phyloP scores from a whole-genome alignment of 2,888 invertebrate species.

The Drosophila paranaensis region DNA sequence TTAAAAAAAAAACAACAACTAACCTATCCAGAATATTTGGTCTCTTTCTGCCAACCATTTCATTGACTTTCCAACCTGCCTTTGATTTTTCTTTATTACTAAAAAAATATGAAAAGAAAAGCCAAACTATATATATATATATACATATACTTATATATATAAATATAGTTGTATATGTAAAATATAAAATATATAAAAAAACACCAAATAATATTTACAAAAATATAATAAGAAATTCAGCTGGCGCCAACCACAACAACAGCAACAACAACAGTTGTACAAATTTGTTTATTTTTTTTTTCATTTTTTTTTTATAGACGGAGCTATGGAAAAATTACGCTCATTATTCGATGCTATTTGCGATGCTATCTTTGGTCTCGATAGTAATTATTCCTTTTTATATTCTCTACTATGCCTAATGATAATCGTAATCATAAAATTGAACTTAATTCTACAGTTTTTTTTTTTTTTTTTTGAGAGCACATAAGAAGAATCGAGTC shows the following conservation, averaged over 20 bases:
- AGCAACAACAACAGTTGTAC: slow-evolving; percentile 59
- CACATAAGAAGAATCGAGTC: slow-evolving; percentile 59
- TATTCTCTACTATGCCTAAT: slow-evolving; percentile 74
- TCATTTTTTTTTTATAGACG: slow-evolving; percentile 76
- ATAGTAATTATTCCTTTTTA: slow-evolving; percentile 79
- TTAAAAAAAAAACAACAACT: slow-evolving; percentile 25
- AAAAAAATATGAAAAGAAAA: slow-evolving; percentile 57
- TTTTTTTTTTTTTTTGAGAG: slow-evolving; percentile 69
- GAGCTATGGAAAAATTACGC: slow-evolving; percentile 79
- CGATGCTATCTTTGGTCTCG: slow-evolving; percentile 80
- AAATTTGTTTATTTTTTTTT: slow-evolving; percentile 74
- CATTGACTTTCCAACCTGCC: slow-evolving; percentile 25
- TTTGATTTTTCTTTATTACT: slow-evolving; percentile 48
- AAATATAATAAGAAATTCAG: slow-evolving; percentile 31
- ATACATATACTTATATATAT: slow-evolving; percentile 15
- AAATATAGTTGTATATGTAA: not conserved
- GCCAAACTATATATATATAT: slow-evolving; percentile 35
- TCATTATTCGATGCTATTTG: slow-evolving; percentile 80
- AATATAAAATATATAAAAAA: slow-evolving; percentile 17
- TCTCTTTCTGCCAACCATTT: slow-evolving; percentile 24
- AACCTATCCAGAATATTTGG: slow-evolving; percentile 7
- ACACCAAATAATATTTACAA: slow-evolving; percentile 5
- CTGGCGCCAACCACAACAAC: slow-evolving; percentile 32
- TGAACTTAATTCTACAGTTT: slow-evolving; percentile 14
- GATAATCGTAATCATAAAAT: slow-evolving; percentile 61